Conservation (phyloP, 1,140 invertebrate species). For the Formica exsecta region DNA sequence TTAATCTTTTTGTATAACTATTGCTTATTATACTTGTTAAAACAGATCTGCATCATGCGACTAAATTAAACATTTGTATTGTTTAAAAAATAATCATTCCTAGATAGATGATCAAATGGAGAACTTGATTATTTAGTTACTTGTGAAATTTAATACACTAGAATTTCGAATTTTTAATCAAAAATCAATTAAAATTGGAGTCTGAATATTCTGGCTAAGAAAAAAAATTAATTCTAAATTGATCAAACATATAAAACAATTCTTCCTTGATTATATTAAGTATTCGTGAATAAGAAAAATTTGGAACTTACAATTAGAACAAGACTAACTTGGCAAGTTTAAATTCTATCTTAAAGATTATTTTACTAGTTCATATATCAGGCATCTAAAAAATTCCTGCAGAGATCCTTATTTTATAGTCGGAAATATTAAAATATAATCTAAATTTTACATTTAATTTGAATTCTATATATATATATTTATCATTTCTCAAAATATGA, state of each 20-base stretch:
- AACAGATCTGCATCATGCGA: not conserved
- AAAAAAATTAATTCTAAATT: not conserved
- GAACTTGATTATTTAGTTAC: not conserved
- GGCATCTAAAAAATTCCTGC: not conserved
- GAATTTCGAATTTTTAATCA: not conserved
- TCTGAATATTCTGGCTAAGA: not conserved
- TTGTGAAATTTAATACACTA: not conserved
- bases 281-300: slow-evolving; percentile 14
- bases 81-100: not conserved
- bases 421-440: slow-evolving; percentile 12
- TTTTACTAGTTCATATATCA: slow-evolving; percentile 3
- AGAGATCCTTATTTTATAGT: not conserved
- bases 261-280: not conserved
- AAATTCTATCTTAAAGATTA: not conserved
- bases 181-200: not conserved
- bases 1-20: not conserved
- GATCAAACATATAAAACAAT: slow-evolving; percentile 2
- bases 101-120: not conserved
- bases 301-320: not conserved
- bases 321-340: not conserved
- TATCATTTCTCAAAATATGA: not conserved
- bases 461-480: not conserved
- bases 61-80: not conserved
- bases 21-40: not conserved
- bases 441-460: slow-evolving; percentile 27